Evolutionary conservation across 2,113 vertebrate species (phyloP), one percentile per base, ranked within the genome.

Genomic region (Synodontis membranacea): DNA sequence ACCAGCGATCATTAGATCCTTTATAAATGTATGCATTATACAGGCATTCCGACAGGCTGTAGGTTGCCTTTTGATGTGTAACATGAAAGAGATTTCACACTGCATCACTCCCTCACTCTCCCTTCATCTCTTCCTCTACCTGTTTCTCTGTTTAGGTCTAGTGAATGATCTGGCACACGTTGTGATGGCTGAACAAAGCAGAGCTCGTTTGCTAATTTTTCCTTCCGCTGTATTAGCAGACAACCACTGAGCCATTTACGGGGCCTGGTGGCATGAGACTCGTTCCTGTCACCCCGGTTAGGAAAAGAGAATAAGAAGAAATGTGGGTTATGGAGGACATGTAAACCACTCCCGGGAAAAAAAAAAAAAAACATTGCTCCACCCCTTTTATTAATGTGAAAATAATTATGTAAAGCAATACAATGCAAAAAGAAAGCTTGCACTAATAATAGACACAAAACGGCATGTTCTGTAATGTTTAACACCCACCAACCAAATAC

Each of bases 51-150:
- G 75, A 21, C 82, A 79, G 84, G 70, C 88, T 83, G 91, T 90
- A 87, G 92, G 90, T 5, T 86, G 88, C 88, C 66, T 58, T 92
- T 88, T 93, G 92, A 92, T 91, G 91, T 90, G 83, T 2, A 72
- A 88, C 89, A 91, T 93, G 89, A 93, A 92, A 93, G 87, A 44
- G 80, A 87, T 86, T 89, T 46, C 56, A 68, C 87, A 79, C 76
- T 68, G 70, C 64, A 64, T 82, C 50, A 19, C 62, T 83, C 42
- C 37, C 34, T 58, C 54, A 78, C 42, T n/a, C 84, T 84, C 48
- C 37, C 52, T 76, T 15, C 15, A 28, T 42, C 78, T 64, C 70
- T 50, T 70, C 66, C 34, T 64, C 52, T 15, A 66, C 68, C 75
- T 70, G 39, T 83, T 85, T 84, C 82, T 81, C 80, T 83, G 54